Percentiles rank a stretch among this genome's conserved stretches.
Evolutionary conservation across 2,113 vertebrate species (phyloP).

Genomic region (Gallinago paraguaiae): DNA sequence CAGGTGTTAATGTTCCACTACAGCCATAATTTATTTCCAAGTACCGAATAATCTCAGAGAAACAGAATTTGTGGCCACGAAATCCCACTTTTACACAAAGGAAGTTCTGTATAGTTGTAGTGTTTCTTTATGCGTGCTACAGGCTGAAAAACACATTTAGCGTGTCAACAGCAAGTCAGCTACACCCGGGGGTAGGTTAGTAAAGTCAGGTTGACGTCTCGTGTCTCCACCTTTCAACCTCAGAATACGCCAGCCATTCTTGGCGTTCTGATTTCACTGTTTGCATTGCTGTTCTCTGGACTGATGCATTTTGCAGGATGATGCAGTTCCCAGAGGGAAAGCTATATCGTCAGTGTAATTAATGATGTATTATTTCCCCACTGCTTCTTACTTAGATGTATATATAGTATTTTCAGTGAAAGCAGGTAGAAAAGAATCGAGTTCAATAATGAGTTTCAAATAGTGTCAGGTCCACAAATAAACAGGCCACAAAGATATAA

Average conservation of each 20-base stretch:
- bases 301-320: not conserved
- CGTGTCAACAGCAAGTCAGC: not conserved
- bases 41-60: not conserved
- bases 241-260: fast-evolving
- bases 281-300: not conserved
- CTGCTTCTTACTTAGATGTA: not conserved
- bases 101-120: not conserved
- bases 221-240: not conserved
- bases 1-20: not conserved
- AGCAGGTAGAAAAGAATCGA: not conserved
- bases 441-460: not conserved
- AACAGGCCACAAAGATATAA: not conserved
- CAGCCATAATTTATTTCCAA: not conserved
- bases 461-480: not conserved
- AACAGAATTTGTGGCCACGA: not conserved
- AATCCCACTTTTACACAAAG: not conserved
- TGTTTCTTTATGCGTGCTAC: not conserved
- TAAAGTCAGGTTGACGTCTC: not conserved
- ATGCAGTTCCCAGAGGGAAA: not conserved
- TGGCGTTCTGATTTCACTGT: not conserved
- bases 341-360: not conserved
- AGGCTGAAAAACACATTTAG: not conserved
- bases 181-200: not conserved
- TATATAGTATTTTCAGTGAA: not conserved
- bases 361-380: not conserved